phyloP scores from a whole-genome alignment of 2,888 invertebrate genomes.

The Scaptomyza parva region DNA sequence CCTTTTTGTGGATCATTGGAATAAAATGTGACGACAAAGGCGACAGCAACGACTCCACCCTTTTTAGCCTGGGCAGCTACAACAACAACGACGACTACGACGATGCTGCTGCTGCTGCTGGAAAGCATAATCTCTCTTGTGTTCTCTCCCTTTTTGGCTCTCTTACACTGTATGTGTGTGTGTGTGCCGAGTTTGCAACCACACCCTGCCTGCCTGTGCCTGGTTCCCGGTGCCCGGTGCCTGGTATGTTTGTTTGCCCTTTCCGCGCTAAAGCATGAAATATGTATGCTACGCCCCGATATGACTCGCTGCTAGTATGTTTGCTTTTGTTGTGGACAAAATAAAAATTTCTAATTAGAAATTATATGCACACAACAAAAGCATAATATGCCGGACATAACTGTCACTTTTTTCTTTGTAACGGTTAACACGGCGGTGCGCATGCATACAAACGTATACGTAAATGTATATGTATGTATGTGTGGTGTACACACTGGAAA shows the following conservation, averaged over 20 bases:
- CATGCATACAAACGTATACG: slow-evolving; percentile 22
- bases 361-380: slow-evolving; percentile 52
- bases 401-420: slow-evolving; percentile 69
- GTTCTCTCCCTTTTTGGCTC: slow-evolving; percentile 25
- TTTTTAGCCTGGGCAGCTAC: slow-evolving; percentile 66
- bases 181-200: slow-evolving; percentile 55
- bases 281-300: slow-evolving; percentile 65
- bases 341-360: slow-evolving; percentile 70
- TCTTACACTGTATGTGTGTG: slow-evolving; percentile 14
- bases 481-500: slow-evolving; percentile 63
- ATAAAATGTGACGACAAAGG: slow-evolving; percentile 60
- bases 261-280: slow-evolving; percentile 69
- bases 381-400: slow-evolving; percentile 62
- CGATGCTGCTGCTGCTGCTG: slow-evolving; percentile 56
- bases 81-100: slow-evolving; percentile 26
- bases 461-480: slow-evolving; percentile 17
- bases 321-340: slow-evolving; percentile 66
- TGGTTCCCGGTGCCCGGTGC: slow-evolving; percentile 48
- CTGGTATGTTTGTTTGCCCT: slow-evolving; percentile 32
- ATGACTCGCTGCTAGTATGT: slow-evolving; percentile 17
- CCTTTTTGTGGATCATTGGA: slow-evolving; percentile 79
- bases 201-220: slow-evolving; percentile 70
- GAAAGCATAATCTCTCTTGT: slow-evolving; percentile 65
- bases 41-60: slow-evolving; percentile 67
- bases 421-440: slow-evolving; percentile 54